Evolutionary conservation across 2,888 invertebrate species (phyloP), one percentile per base, ranked within the genome.

Genomic region (Latrodectus hesperus): DNA sequence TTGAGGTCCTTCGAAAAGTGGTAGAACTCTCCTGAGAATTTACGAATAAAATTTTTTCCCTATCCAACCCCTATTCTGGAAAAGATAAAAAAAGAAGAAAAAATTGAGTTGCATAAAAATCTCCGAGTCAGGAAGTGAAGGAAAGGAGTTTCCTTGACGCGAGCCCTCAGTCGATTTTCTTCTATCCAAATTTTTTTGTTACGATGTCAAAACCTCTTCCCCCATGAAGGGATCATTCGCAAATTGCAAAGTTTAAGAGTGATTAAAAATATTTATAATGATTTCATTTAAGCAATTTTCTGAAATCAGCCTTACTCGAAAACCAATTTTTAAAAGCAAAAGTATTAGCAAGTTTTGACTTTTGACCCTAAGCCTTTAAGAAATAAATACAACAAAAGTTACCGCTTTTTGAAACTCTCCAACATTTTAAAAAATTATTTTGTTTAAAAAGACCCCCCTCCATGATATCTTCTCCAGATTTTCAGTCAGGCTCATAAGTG

Each of bases 91-190:
- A 60, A 60, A 12, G n/a, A 78, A 72, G 76, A 75, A 86, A 75
- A 81, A 72, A 77, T 77, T 71, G 75, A 87, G 81, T 73, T 77
- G 86, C 81, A 81, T 87, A 77, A 87, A 87, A 87, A 87, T 87
- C 81, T 87, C 22, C 81, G 64, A 87, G 81, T 87, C 86, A 87
- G 81, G 80, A 86, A 76, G 80, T 79, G 74, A 79, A 60, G 60
- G n/a, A 60, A 87, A 87, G 86, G 86, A 81, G 81, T 87, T 78
- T n/a, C 77, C 78, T 84, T 84, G 84, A 84, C 84, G 73, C 72
- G 71, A 80, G 86, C 73, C 76, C 77, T 72, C 60, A 77, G 80
- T 87, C 76, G 80, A 80, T 80, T 77, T 87, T 77, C 80, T 67
- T 67, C 73, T 84, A 72, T 55, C 79, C 67, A 22, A 60, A 26